Conservation (phyloP, 2,113 vertebrate genomes). For the Sebastes fasciatus region DNA sequence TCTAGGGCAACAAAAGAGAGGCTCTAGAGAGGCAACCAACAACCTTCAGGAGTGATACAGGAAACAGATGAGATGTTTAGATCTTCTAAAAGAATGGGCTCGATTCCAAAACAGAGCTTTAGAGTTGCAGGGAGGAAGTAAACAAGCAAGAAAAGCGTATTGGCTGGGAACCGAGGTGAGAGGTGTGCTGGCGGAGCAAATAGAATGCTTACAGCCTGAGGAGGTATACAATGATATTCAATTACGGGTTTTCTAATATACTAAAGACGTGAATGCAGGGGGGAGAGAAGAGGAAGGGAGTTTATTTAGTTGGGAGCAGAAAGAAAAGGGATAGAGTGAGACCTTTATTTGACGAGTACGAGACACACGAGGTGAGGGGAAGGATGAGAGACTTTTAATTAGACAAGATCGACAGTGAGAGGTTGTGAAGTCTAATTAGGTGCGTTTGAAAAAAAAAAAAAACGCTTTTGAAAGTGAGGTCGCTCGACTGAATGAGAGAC, state of each 20-base stretch:
- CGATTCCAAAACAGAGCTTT: constrained; percentile 48
- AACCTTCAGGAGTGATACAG: constrained; percentile 51
- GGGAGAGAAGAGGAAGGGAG: constrained; percentile 36
- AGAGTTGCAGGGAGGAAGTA: constrained; percentile 58
- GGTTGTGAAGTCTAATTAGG: constrained; percentile 83
- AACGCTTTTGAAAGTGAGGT: constrained; percentile 70
- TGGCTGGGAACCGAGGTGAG: constrained; percentile 59
- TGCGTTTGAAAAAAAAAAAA: constrained; percentile 65
- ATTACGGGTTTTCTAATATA: constrained; percentile 76
- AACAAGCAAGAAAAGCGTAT: constrained; percentile 64
- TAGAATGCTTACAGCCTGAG: constrained; percentile 49
- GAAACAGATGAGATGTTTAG: constrained; percentile 68
- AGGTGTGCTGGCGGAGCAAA: constrained; percentile 53
- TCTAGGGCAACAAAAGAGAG: constrained; percentile 66
- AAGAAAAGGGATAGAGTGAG: constrained; percentile 62
- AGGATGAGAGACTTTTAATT: constrained; percentile 84
- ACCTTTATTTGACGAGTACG: constrained; percentile 73
- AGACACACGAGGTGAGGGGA: constrained; percentile 67
- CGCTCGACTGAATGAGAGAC: constrained; percentile 70
- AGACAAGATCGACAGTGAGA: constrained; percentile 78
- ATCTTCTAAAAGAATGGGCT: constrained; percentile 69
- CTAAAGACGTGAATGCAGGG: constrained; percentile 53
- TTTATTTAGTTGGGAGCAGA: constrained; percentile 64
- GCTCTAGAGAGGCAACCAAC: constrained; percentile 61
- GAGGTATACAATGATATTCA: constrained; percentile 71